Conservation (phyloP, 2,888 invertebrate species). For the Chromoteleia sp. region DNA sequence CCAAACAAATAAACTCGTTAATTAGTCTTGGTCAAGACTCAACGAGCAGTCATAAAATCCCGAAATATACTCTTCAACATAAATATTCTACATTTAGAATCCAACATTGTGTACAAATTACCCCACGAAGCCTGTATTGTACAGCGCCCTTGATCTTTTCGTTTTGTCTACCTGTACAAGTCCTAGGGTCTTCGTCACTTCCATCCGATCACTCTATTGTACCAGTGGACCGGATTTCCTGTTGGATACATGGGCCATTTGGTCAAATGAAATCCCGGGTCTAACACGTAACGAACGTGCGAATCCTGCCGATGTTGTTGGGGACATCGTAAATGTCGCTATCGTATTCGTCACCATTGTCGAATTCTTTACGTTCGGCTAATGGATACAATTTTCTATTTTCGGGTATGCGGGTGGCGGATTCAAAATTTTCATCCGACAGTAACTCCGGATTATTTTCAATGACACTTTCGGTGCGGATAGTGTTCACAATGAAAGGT, state of each 20-base stretch:
- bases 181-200: constrained; percentile 86
- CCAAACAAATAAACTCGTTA: background rate
- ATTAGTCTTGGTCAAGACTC: background rate
- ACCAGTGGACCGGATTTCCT: constrained; percentile 86
- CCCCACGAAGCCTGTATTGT: constrained; percentile 63
- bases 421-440: background rate
- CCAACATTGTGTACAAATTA: constrained; percentile 1
- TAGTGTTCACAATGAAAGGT: no score
- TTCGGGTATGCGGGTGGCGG: background rate
- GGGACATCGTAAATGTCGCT: no score
- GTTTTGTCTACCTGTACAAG: constrained; percentile 73
- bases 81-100: constrained; percentile 10
- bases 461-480: no score
- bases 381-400: background rate
- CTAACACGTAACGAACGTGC: background rate
- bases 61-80: background rate
- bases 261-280: constrained; percentile 76
- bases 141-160: constrained; percentile 57
- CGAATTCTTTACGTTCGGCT: background rate
- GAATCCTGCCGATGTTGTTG: constrained; percentile 16
- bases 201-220: constrained; percentile 86
- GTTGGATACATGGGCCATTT: constrained; percentile 84
- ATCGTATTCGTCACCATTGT: background rate
- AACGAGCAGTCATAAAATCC: background rate
- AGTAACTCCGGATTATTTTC: background rate